A percentile compares a stretch with the other conserved stretches of the same genome.
Evolutionary conservation across 2,797 vertebrate genomes (phyloP).

Genomic region (Urocyon cinereoargenteus): DNA sequence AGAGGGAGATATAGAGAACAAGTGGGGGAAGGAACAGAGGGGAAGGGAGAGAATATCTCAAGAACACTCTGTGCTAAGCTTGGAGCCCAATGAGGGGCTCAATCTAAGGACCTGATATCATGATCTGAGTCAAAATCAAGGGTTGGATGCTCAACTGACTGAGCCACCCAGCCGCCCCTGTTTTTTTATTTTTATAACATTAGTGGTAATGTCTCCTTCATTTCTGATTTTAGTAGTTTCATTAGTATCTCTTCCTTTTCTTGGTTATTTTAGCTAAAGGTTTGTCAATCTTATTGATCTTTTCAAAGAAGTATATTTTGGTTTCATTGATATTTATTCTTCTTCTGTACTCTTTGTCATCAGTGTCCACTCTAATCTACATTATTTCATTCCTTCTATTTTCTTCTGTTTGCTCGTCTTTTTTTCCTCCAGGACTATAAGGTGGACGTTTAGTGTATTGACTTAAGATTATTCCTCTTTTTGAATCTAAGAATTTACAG

Average conservation of each 20-base stretch:
- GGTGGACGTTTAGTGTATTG: neutral
- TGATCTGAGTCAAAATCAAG: no score
- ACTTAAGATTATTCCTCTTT: neutral
- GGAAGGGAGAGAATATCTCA: no score
- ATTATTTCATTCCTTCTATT: neutral
- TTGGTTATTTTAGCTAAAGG: neutral
- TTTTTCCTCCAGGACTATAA: neutral
- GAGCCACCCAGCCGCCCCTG: no score
- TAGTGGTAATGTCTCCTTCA: neutral
- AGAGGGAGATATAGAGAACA: no score
- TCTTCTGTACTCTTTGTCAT: neutral
- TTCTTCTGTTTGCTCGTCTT: neutral
- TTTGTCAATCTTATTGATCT: neutral
- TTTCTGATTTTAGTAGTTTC: conserved; percentile 3
- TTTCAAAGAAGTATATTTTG: neutral
- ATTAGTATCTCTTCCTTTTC: neutral
- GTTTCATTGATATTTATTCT: neutral
- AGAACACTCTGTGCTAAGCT: no score
- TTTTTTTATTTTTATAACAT: conserved; percentile 25
- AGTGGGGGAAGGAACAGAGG: no score
- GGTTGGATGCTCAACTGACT: no score
- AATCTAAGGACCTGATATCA: no score
- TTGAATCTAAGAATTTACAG: neutral
- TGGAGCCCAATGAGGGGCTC: no score
- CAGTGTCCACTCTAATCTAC: neutral